Conservation (phyloP, 2,113 vertebrate genomes). For the Indri indri region DNA sequence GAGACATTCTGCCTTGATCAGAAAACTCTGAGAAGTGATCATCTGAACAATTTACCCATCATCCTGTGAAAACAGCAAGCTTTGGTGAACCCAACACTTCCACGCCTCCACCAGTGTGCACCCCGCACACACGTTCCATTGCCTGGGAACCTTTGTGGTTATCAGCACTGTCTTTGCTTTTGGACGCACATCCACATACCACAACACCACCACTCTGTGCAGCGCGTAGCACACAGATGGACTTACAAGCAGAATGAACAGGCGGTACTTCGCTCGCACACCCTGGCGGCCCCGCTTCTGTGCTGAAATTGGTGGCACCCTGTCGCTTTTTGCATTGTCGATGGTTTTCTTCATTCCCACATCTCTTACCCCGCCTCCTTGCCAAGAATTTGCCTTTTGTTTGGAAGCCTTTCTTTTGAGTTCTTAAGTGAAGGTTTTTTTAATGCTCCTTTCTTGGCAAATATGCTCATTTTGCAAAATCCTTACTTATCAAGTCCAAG, state of each 20-base stretch:
- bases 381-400: background rate
- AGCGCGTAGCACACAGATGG: background rate
- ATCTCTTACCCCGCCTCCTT: background rate
- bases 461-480: background rate
- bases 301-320: background rate
- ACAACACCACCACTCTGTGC: background rate
- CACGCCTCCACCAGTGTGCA: background rate
- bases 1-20: background rate
- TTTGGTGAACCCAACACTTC: background rate
- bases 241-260: background rate
- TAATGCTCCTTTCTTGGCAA: conserved; percentile 25
- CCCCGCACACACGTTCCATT: background rate
- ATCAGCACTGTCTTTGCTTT: background rate
- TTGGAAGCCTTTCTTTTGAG: background rate
- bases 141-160: background rate
- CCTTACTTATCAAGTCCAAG: conserved; percentile 1
- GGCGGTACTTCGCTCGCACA: background rate
- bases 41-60: background rate
- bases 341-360: background rate
- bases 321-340: background rate
- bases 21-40: background rate
- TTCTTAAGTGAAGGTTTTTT: background rate
- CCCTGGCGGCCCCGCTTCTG: background rate
- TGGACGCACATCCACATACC: background rate
- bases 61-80: background rate